Conservation (phyloP, 2,113 vertebrate genomes). For the Cisticola juncidis region DNA sequence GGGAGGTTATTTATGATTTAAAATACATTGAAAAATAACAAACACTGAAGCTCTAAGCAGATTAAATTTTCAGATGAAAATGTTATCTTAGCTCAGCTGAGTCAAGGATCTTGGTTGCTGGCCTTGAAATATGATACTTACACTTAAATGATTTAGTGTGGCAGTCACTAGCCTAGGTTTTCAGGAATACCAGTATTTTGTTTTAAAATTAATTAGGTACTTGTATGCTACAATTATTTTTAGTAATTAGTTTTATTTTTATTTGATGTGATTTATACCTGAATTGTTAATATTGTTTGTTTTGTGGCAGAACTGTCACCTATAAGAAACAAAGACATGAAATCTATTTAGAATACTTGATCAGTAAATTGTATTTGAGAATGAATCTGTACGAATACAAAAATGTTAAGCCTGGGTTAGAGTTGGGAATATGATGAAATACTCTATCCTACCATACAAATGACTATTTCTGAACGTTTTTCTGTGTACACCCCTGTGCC, state of each 20-base stretch:
- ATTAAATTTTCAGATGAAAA: conserved; percentile 60
- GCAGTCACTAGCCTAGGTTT: conserved; percentile 9
- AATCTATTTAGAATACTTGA: neutral
- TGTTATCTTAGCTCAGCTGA: conserved; percentile 25
- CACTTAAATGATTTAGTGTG: conserved; percentile 39
- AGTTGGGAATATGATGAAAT: neutral
- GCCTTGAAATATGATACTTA: conserved; percentile 53
- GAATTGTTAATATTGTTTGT: neutral
- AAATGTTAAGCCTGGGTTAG: neutral
- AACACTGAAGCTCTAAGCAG: neutral
- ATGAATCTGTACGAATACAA: neutral
- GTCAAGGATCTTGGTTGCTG: conserved; percentile 33
- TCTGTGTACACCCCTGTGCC: neutral
- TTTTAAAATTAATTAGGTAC: neutral
- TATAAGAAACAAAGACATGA: neutral
- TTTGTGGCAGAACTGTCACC: neutral
- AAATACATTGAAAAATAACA: neutral
- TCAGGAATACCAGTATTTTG: neutral
- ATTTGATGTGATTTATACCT: neutral
- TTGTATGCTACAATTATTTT: neutral
- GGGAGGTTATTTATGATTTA: neutral
- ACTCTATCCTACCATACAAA: neutral
- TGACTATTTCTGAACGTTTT: neutral
- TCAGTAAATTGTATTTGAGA: neutral
- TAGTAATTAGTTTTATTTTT: neutral